Conservation (phyloP, 1,140 invertebrate genomes). For the Drosophila yakuba region DNA sequence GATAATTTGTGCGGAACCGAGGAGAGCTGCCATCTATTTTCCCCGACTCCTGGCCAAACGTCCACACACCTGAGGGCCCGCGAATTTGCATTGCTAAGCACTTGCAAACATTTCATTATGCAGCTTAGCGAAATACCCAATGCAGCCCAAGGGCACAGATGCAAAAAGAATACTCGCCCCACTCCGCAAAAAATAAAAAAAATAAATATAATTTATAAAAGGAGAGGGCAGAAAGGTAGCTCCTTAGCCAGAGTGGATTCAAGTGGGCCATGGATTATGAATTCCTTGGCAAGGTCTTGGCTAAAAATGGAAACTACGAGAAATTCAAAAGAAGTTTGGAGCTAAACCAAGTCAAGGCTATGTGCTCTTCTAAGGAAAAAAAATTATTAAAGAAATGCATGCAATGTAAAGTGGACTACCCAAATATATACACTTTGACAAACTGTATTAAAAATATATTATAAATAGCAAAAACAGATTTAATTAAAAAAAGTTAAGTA, state of each 20-base stretch:
- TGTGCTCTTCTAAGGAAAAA: background rate
- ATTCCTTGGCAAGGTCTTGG: slow-evolving; percentile 2
- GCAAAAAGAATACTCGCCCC: slow-evolving; percentile 3
- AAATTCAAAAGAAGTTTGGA: slow-evolving; percentile 14
- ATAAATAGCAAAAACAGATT: background rate
- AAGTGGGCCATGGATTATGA: slow-evolving; percentile 11
- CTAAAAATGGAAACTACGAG: background rate
- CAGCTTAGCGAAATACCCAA: slow-evolving; percentile 60
- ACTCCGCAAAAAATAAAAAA: slow-evolving; percentile 14
- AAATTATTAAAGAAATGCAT: no score
- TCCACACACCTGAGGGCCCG: slow-evolving; percentile 40
- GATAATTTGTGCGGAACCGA: slow-evolving; percentile 57
- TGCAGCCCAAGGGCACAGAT: slow-evolving; percentile 41
- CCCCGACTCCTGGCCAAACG: background rate
- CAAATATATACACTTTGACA: no score
- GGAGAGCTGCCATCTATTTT: slow-evolving; percentile 20
- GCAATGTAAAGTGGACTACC: no score
- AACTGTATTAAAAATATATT: background rate
- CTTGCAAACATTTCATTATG: slow-evolving; percentile 80
- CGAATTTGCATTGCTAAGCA: slow-evolving; percentile 77
- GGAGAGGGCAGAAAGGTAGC: background rate
- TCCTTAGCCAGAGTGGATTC: slow-evolving; percentile 22
- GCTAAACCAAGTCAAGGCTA: slow-evolving; percentile 23
- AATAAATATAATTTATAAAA: slow-evolving; percentile 13
- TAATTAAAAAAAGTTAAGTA: background rate